A percentile compares a stretch with the other conserved stretches of the same genome.
phyloP scores from a whole-genome alignment of 2,113 vertebrate genomes.

The Laterallus jamaicensis region DNA sequence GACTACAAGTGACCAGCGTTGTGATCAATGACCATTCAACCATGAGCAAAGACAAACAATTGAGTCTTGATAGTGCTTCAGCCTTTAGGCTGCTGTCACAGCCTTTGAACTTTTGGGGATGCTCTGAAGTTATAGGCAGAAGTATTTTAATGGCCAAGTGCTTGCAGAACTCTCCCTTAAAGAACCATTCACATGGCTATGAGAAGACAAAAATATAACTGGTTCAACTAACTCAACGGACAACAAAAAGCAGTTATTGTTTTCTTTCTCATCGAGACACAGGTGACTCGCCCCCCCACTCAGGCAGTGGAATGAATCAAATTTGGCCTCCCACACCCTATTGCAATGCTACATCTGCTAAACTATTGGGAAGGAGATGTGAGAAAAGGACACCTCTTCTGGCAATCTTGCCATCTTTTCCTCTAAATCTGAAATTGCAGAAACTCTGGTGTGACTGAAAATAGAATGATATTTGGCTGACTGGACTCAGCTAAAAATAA shows the following conservation, averaged over 20 bases:
- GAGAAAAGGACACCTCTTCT: background rate
- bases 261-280: background rate
- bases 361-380: background rate
- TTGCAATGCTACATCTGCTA: background rate
- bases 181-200: background rate
- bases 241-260: background rate
- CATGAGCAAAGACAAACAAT: background rate
- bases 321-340: background rate
- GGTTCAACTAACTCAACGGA: background rate
- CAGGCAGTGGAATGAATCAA: background rate
- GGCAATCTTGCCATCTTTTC: background rate
- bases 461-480: background rate
- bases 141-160: background rate
- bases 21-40: slow-evolving; percentile 3
- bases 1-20: background rate
- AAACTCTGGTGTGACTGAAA: background rate
- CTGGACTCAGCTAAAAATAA: background rate
- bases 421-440: background rate
- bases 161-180: background rate
- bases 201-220: background rate
- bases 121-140: background rate
- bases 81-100: slow-evolving; percentile 34
- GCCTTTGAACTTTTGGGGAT: background rate
- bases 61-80: background rate
- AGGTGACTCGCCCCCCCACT: background rate